These are phyloP conservation scores for Microdon myrmicae DNA, from an alignment of 2,888 invertebrate species.

Conservation along the genomic window DNA sequence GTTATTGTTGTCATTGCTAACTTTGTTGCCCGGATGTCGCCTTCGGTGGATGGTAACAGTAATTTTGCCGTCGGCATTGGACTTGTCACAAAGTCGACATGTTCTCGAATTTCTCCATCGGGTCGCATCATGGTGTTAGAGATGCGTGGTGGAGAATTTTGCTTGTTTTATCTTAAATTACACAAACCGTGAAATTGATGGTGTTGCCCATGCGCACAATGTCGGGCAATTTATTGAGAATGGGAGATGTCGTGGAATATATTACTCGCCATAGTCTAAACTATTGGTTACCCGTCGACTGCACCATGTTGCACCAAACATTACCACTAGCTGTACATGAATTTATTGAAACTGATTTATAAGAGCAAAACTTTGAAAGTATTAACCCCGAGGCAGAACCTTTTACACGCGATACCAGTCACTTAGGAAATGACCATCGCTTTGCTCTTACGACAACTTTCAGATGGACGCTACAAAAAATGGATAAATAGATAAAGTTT, in stretches of 20 bases:
- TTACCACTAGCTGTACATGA: too few relatives aligned
- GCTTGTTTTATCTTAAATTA: conserved; percentile 46
- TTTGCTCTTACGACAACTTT: too few relatives aligned
- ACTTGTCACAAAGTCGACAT: conserved; percentile 48
- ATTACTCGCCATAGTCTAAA: too few relatives aligned
- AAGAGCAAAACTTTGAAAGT: too few relatives aligned
- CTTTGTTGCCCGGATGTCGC: conserved; percentile 19
- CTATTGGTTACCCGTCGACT: too few relatives aligned
- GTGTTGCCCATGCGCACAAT: conserved; percentile 15
- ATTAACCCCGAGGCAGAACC: too few relatives aligned
- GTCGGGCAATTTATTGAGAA: conserved; percentile 42
- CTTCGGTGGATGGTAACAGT: conserved; percentile 25
- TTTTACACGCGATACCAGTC: too few relatives aligned
- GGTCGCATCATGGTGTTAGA: conserved; percentile 25
- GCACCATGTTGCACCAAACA: too few relatives aligned
- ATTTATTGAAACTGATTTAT: too few relatives aligned
- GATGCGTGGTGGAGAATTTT: conserved; percentile 49
- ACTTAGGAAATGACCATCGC: too few relatives aligned
- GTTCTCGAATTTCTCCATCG: conserved; percentile 47
- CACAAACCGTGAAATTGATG: conserved; percentile 34
- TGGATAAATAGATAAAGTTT: too few relatives aligned
- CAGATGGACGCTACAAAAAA: too few relatives aligned
- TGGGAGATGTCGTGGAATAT: conserved; percentile 38
- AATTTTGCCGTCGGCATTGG: conserved; percentile 30
- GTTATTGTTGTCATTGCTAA: conserved; percentile 20